phyloP scores from a whole-genome alignment of 1,140 invertebrate genomes.

The Rhagoletis zephyria region DNA sequence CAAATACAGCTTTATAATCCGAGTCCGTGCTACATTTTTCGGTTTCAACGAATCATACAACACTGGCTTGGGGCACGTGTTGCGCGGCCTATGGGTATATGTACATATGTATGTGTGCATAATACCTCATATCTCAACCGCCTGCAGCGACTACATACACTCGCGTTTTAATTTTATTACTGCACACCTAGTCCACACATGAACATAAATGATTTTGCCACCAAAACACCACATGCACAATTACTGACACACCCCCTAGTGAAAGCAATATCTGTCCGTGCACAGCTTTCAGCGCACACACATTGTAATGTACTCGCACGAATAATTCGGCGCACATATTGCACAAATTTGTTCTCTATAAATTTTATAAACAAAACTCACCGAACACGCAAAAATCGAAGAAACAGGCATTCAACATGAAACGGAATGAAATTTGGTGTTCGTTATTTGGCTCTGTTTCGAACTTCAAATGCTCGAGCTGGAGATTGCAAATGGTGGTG shows the following conservation, averaged over 20 bases:
- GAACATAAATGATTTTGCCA: not conserved
- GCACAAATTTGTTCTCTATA: slow-evolving; percentile 72
- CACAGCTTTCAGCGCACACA: not conserved
- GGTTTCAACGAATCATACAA: too few species aligned
- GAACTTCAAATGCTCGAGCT: not conserved
- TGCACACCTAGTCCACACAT: too few species aligned
- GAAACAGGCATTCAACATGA: slow-evolving; percentile 54
- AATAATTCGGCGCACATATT: slow-evolving; percentile 67
- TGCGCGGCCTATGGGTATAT: too few species aligned
- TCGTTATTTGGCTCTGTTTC: slow-evolving; percentile 20
- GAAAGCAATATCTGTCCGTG: not conserved
- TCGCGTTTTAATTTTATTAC: too few species aligned
- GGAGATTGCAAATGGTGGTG: not conserved
- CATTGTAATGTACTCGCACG: not conserved
- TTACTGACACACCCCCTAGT: not conserved
- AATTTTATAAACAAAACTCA: slow-evolving; percentile 68
- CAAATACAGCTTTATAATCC: too few species aligned
- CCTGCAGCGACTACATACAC: too few species aligned
- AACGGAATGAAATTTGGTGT: slow-evolving; percentile 61
- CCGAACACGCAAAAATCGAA: slow-evolving; percentile 59
- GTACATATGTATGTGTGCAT: too few species aligned
- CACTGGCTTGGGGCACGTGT: too few species aligned
- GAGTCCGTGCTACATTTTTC: too few species aligned
- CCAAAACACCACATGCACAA: not conserved
- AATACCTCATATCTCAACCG: too few species aligned